Conservation (phyloP, 2,797 vertebrate genomes). For the Ptychadena robeensis region DNA sequence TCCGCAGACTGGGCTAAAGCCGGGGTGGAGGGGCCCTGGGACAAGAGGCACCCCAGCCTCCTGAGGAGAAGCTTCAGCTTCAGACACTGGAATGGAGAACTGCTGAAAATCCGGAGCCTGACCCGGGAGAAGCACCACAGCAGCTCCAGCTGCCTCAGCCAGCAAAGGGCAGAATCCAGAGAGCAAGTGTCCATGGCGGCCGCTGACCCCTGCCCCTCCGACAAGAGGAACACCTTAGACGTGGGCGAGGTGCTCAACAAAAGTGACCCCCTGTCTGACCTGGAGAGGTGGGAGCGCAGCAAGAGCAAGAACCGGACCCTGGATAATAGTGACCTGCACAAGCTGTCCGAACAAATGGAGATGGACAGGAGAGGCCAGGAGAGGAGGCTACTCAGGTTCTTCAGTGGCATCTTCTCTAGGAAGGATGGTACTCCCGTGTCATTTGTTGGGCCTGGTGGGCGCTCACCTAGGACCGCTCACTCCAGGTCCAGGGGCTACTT, state of each 20-base stretch:
- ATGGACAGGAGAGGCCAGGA: constrained; percentile 71
- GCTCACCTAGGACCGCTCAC: constrained; percentile 68
- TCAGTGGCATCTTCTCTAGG: constrained; percentile 89
- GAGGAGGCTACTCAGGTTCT: constrained; percentile 84
- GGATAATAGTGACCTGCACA: constrained; percentile 90
- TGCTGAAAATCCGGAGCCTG: constrained; percentile 72
- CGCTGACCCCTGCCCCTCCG: constrained; percentile 23
- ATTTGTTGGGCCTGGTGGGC: constrained; percentile 72
- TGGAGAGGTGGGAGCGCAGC: constrained; percentile 81
- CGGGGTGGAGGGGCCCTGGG: constrained; percentile 40
- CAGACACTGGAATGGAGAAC: constrained; percentile 83
- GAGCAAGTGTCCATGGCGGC: background rate
- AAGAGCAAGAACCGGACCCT: constrained; percentile 87
- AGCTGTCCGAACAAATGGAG: constrained; percentile 76
- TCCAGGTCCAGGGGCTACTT: constrained; percentile 72
- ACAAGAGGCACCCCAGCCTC: constrained; percentile 71
- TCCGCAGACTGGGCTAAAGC: background rate
- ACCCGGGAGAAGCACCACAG: constrained; percentile 81
- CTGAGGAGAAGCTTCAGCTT: constrained; percentile 90
- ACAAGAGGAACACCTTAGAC: constrained; percentile 82
- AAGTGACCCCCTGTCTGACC: constrained; percentile 74
- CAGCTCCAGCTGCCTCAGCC: constrained; percentile 80
- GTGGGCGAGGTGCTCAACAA: constrained; percentile 82
- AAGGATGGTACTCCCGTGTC: constrained; percentile 72
- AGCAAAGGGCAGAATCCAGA: constrained; percentile 70